Percentiles rank a stretch among this genome's conserved stretches.
phyloP scores from a whole-genome alignment of 1,140 invertebrate genomes.

The Paraescarpia echinospica region DNA sequence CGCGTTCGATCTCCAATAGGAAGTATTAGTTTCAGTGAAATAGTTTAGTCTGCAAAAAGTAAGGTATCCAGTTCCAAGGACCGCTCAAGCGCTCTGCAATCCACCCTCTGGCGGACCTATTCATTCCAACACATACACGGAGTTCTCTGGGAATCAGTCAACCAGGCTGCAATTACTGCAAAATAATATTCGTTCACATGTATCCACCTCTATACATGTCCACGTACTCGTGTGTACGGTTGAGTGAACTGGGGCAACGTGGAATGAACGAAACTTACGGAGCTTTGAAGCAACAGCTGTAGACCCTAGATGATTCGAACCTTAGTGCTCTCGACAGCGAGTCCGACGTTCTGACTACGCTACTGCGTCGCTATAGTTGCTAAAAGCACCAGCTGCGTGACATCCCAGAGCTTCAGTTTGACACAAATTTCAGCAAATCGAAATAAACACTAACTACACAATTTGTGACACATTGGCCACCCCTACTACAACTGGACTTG shows the following conservation, averaged over 20 bases:
- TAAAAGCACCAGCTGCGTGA: too few species aligned
- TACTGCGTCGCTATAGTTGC: too few species aligned
- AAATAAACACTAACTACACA: too few species aligned
- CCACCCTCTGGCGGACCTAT: neutral
- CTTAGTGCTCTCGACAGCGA: too few species aligned
- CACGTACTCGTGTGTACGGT: neutral
- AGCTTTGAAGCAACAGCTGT: too few species aligned
- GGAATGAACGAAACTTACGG: too few species aligned
- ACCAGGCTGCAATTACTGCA: neutral
- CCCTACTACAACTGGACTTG: too few species aligned
- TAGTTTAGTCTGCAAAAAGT: neutral
- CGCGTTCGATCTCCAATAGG: neutral
- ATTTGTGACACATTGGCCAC: too few species aligned
- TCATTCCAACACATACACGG: neutral
- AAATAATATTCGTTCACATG: neutral
- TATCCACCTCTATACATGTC: neutral
- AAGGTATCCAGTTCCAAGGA: neutral
- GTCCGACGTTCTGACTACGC: too few species aligned
- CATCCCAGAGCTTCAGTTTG: too few species aligned
- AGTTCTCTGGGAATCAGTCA: neutral
- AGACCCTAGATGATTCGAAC: too few species aligned
- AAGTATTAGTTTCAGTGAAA: neutral
- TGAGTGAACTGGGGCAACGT: neutral
- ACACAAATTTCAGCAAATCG: too few species aligned
- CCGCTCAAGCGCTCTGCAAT: neutral